Evolutionary conservation across 2,888 invertebrate genomes (phyloP).

Genomic region (Acronicta alni): DNA sequence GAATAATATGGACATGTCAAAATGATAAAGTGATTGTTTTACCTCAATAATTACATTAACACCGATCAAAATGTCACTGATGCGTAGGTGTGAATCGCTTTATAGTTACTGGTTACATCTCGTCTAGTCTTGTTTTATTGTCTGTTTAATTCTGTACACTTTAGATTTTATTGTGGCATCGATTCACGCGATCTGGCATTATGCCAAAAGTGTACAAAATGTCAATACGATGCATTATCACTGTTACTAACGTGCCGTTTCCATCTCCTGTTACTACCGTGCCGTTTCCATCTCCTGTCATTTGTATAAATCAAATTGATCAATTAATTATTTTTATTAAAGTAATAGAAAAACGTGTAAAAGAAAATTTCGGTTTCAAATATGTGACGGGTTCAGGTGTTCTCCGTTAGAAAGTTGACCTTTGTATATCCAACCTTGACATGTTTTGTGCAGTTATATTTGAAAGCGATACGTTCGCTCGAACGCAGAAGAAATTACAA

Average conservation of each 20-base stretch:
- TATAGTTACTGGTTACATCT: conserved; percentile 70
- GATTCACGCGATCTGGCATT: conserved; percentile 75
- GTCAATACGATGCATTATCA: conserved; percentile 87
- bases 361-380: conserved; percentile 4
- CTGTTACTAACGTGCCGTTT: conserved; percentile 68
- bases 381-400: conserved; percentile 21
- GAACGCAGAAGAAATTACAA: conserved; percentile 66
- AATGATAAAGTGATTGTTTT: conserved; percentile 1
- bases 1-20: neutral
- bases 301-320: conserved; percentile 37
- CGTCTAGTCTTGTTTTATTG: conserved; percentile 69
- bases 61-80: conserved; percentile 12
- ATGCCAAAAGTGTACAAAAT: conserved; percentile 81
- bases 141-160: conserved; percentile 78
- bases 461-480: conserved; percentile 54
- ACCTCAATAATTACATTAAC: conserved; percentile 11
- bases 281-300: conserved; percentile 60
- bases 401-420: conserved; percentile 57
- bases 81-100: conserved; percentile 45
- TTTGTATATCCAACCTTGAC: conserved; percentile 68
- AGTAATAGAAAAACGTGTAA: conserved; percentile 4
- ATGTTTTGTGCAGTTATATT: conserved; percentile 74
- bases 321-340: conserved; percentile 13
- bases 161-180: conserved; percentile 80
- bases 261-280: conserved; percentile 63